A percentile compares a stretch with the other conserved stretches of the same genome.
phyloP scores from a whole-genome alignment of 2,113 vertebrate genomes.

The Daubentonia madagascariensis region DNA sequence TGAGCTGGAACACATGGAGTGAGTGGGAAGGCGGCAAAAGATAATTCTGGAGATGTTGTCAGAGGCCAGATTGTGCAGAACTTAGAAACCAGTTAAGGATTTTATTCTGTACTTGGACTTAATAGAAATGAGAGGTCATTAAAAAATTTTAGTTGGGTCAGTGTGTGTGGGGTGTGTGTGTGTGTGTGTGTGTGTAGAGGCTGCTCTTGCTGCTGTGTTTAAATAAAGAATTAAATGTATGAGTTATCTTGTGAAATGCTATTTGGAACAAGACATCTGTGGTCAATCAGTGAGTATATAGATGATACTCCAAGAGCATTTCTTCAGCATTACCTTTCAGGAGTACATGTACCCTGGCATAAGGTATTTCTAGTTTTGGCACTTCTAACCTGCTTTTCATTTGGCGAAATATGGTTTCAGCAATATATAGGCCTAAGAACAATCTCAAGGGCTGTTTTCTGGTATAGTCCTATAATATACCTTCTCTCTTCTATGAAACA shows the following conservation, averaged over 20 bases:
- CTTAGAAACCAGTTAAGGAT: background rate
- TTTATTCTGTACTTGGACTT: background rate
- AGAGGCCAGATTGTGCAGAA: background rate
- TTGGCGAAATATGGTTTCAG: background rate
- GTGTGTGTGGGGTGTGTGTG: background rate
- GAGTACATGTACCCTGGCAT: background rate
- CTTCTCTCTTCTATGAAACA: background rate
- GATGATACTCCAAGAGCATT: background rate
- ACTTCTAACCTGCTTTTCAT: background rate
- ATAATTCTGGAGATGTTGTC: background rate
- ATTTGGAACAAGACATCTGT: background rate
- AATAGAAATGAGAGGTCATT: background rate
- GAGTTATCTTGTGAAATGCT: background rate
- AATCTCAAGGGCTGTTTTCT: background rate
- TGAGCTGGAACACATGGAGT: background rate
- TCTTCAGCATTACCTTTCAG: background rate
- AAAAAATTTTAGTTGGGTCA: background rate
- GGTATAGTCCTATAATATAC: too few species aligned
- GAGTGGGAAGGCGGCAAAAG: rapidly evolving
- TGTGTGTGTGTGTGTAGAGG: background rate
- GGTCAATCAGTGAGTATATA: background rate
- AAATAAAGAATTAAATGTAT: background rate
- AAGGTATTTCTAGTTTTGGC: background rate
- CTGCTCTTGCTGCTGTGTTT: background rate
- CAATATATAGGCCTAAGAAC: background rate